Percentiles rank a stretch among this genome's conserved stretches.
phyloP scores from a whole-genome alignment of 2,113 vertebrate genomes.

The Danionella cerebrum region DNA sequence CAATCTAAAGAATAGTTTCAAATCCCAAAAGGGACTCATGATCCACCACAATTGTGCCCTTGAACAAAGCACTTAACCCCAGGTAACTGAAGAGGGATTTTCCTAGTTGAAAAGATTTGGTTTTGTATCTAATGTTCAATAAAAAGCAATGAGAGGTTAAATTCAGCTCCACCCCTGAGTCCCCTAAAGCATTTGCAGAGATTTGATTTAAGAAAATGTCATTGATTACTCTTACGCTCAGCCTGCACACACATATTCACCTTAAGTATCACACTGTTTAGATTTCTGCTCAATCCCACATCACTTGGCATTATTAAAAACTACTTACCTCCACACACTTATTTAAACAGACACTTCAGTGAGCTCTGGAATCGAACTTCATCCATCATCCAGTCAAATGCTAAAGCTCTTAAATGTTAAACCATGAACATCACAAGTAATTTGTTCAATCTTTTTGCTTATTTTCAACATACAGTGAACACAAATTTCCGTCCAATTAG shows the following conservation, averaged over 20 bases:
- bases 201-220: background rate
- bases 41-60: background rate
- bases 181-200: background rate
- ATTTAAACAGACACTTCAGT: constrained; percentile 23
- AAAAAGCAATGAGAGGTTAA: background rate
- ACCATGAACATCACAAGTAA: constrained; percentile 23
- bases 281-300: constrained; percentile 7
- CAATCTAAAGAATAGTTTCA: background rate
- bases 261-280: background rate
- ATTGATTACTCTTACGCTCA: background rate
- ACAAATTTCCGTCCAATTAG: constrained; percentile 20
- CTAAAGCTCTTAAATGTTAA: constrained; percentile 15
- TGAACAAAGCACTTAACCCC: background rate
- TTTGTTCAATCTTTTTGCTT: constrained; percentile 10
- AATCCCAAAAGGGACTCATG: background rate
- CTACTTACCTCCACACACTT: constrained; percentile 8
- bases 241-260: background rate
- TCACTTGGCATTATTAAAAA: constrained; percentile 26
- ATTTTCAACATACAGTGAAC: background rate
- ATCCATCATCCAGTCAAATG: constrained; percentile 27
- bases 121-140: background rate
- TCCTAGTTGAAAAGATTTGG: background rate
- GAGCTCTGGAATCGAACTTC: constrained; percentile 19
- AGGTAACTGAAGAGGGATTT: background rate
- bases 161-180: background rate